Percentiles rank a stretch among this genome's conserved stretches.
phyloP scores from a whole-genome alignment of 2,797 vertebrate species.

The Thaleichthys pacificus region DNA sequence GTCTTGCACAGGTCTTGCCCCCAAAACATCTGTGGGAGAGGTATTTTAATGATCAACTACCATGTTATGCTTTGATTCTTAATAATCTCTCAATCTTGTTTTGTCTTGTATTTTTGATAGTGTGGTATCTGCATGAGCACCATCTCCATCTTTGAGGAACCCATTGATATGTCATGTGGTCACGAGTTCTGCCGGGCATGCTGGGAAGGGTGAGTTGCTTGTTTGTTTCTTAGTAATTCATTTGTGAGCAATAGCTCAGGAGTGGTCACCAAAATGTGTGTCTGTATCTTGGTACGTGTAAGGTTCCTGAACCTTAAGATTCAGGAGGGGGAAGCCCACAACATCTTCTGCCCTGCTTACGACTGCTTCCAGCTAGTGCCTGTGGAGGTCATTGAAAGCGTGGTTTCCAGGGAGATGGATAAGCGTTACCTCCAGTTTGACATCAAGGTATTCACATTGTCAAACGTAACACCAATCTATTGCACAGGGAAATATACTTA shows the following conservation, averaged over 20 bases:
- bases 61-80: too few relatives aligned
- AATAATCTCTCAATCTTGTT: too few relatives aligned
- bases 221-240: not conserved
- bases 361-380: conserved; percentile 98
- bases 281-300: conserved; percentile 13
- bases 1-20: too few relatives aligned
- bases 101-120: conserved; percentile 65
- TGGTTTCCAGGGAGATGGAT: conserved; percentile 99
- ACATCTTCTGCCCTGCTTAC: conserved; percentile 97
- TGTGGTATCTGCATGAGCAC: conserved; percentile 98
- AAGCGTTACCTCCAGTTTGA: conserved; percentile 97
- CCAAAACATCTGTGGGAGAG: too few relatives aligned
- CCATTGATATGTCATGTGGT: conserved; percentile 95
- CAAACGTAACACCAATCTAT: not conserved
- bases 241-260: not conserved
- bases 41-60: too few relatives aligned
- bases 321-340: conserved; percentile 98
- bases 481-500: not conserved
- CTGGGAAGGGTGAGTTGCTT: conserved; percentile 91
- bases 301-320: conserved; percentile 99
- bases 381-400: conserved; percentile 97
- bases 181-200: conserved; percentile 97
- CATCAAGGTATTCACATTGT: conserved; percentile 84
- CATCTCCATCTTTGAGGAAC: conserved; percentile 94
- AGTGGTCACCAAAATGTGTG: not conserved